A percentile compares a stretch with the other conserved stretches of the same genome.
Evolutionary conservation across 2,797 vertebrate species (phyloP).

Genomic region (Linurgus olivaceus): DNA sequence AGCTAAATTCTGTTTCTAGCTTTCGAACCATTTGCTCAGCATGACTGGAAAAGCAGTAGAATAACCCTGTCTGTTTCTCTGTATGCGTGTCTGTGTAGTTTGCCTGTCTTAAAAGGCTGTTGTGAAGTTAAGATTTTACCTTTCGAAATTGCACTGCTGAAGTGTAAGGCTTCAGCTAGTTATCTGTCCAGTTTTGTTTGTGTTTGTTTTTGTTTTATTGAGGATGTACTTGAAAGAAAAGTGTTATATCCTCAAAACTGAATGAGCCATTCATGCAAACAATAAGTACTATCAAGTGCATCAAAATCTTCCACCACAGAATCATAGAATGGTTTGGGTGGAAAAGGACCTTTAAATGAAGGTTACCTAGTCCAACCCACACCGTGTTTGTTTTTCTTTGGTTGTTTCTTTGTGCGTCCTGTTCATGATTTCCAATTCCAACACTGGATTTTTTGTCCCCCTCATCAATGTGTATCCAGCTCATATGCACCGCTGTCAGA

Average conservation of each 20-base stretch:
- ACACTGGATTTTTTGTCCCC: neutral
- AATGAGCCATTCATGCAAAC: neutral
- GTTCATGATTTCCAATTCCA: neutral
- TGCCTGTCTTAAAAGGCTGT: neutral
- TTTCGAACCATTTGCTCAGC: neutral
- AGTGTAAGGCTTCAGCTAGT: neutral
- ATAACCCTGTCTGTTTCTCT: neutral
- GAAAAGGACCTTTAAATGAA: neutral
- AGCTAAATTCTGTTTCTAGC: neutral
- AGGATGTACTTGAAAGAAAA: neutral
- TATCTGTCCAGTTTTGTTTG: neutral
- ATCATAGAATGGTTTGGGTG: neutral
- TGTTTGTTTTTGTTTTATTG: neutral
- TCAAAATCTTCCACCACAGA: neutral
- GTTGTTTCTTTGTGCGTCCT: neutral
- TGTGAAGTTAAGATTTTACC: neutral
- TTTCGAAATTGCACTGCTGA: neutral
- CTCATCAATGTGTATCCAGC: conserved; percentile 61
- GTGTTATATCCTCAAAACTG: neutral
- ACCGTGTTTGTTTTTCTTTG: neutral
- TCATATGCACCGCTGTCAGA: conserved; percentile 92
- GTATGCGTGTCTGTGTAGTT: neutral
- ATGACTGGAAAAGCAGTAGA: neutral
- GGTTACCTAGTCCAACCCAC: neutral
- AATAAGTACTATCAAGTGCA: neutral